phyloP scores from a whole-genome alignment of 2,113 vertebrate genomes.

The Excalfactoria chinensis region DNA sequence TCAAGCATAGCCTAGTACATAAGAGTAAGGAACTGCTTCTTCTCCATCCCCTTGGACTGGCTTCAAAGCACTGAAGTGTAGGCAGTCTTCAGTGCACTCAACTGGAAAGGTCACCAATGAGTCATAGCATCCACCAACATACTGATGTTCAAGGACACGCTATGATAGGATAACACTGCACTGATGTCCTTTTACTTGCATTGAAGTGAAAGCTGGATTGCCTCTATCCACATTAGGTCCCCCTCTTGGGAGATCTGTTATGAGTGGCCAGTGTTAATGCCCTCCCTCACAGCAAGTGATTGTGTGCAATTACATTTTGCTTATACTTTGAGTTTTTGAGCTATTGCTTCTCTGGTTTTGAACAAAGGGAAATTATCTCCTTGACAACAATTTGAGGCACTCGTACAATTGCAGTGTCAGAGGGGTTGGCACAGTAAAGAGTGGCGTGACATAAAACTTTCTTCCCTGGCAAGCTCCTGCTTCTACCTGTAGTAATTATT shows the following conservation, averaged over 20 bases:
- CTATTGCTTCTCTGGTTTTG: background rate
- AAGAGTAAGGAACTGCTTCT: background rate
- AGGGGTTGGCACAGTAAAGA: background rate
- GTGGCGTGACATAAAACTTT: background rate
- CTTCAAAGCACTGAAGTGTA: background rate
- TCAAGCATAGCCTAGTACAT: conserved; percentile 5
- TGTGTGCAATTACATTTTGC: background rate
- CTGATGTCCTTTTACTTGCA: background rate
- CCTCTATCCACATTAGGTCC: background rate
- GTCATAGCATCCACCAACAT: background rate
- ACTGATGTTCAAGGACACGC: background rate
- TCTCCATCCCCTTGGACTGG: background rate
- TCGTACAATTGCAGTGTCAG: background rate
- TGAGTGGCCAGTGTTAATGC: background rate
- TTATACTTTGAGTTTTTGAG: background rate
- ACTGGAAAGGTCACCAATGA: conserved; percentile 29
- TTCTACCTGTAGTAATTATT: background rate
- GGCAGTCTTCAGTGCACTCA: conserved; percentile 5
- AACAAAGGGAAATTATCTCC: background rate
- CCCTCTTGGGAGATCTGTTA: background rate
- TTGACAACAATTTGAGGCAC: background rate
- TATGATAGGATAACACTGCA: background rate
- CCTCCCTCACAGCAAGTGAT: background rate
- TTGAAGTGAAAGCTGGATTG: background rate
- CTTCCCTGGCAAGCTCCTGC: background rate